These are phyloP conservation scores for Oreochromis niloticus DNA, from an alignment of 2,113 vertebrate species.

Conservation along the genomic window DNA sequence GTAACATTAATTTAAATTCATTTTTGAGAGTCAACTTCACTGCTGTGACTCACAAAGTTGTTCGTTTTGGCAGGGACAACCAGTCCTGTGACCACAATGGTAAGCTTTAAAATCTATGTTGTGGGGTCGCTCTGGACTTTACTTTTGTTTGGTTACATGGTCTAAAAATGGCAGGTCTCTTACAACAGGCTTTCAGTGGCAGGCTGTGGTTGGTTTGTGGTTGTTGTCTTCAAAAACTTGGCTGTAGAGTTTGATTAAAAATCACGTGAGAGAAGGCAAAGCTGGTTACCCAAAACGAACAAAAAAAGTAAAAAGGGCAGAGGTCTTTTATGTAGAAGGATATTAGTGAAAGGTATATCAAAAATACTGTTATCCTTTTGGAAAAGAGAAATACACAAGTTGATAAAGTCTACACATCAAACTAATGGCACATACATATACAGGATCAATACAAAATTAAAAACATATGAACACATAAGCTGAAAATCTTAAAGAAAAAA, in stretches of 20 bases:
- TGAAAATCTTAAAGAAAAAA: conserved; percentile 71
- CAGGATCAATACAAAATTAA: conserved; percentile 76
- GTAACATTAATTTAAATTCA: background rate
- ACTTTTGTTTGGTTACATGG: background rate
- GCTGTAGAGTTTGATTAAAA: conserved; percentile 21
- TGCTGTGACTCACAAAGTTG: background rate
- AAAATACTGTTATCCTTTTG: conserved; percentile 80
- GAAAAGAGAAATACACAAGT: conserved; percentile 70
- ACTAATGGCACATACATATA: conserved; percentile 79
- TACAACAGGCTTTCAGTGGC: background rate
- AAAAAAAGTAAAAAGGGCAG: background rate
- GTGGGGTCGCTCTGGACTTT: background rate
- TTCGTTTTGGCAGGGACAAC: background rate
- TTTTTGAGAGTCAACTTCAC: background rate
- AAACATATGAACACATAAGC: conserved; percentile 74
- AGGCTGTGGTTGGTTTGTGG: conserved; percentile 7
- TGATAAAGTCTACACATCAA: conserved; percentile 73
- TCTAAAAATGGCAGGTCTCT: background rate
- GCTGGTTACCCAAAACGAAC: background rate
- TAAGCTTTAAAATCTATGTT: background rate
- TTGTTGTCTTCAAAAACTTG: conserved; percentile 17
- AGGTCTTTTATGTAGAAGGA: conserved; percentile 23
- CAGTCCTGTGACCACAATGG: background rate
- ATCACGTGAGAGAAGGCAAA: conserved; percentile 18
- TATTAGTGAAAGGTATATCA: conserved; percentile 75